These are phyloP conservation scores for Cervus canadensis DNA, from an alignment of 2,113 vertebrate species.

Conservation along the genomic window DNA sequence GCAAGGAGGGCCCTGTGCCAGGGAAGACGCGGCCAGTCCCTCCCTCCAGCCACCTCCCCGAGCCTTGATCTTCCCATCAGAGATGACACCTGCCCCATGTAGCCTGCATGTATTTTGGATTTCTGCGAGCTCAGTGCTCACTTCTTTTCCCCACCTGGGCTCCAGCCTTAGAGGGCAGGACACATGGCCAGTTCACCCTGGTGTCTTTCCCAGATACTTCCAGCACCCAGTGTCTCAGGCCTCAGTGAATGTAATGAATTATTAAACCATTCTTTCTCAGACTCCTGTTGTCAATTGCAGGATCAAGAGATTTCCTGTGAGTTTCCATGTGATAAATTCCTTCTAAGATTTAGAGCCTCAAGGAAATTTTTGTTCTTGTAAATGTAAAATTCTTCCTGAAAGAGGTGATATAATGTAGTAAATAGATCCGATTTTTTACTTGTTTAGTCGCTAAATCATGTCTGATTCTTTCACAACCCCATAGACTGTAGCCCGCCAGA, in stretches of 20 bases:
- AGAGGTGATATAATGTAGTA: neutral
- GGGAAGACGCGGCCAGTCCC: neutral
- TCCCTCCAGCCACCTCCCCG: neutral
- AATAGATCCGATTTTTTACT: conserved; percentile 19
- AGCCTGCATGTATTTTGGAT: neutral
- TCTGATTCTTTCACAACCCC: neutral
- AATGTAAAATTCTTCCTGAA: conserved; percentile 33
- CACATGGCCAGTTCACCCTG: neutral
- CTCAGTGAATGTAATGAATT: neutral
- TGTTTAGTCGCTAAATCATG: neutral
- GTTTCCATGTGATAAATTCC: conserved; percentile 2
- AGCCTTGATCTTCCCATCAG: neutral
- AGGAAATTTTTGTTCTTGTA: conserved; percentile 29
- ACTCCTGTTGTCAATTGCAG: neutral
- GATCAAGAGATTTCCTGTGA: neutral
- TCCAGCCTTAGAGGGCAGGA: neutral
- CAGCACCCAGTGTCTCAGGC: neutral
- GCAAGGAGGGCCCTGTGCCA: neutral
- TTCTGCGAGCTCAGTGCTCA: neutral
- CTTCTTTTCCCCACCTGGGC: neutral
- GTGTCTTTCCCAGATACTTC: neutral
- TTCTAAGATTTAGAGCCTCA: neutral
- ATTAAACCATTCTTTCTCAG: neutral
- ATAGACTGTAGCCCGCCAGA: neutral
- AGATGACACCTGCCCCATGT: neutral